Base-by-base conservation (phyloP, 2,888 invertebrate genomes). In the Pandemis cinnamomeana region DNA sequence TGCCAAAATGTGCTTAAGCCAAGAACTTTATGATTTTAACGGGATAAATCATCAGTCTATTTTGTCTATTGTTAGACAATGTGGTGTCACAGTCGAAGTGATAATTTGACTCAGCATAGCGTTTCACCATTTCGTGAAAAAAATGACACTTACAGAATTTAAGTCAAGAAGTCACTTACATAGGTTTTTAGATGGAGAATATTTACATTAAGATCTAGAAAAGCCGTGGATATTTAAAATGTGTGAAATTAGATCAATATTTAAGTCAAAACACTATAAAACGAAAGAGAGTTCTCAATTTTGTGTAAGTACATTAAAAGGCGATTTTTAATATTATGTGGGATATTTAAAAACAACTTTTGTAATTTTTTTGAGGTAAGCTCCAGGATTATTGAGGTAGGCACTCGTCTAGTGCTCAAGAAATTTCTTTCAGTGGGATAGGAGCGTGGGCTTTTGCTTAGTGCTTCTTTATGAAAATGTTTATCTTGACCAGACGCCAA, bases 401-500 rank as follows among this genome's bases (percentile, higher is more conserved):
- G 4, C 5, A 61, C 13, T 10, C 42, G 27, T 42, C n/a, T 41
- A 51, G 13, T 48, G n/a, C 51, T 70, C 60, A 64, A 73, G 61
- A 74, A 70, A 61, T 5, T 46, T 71, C 46, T n/a, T 67, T 55
- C 46, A 53, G 61, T 61, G 51, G 71, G 55, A 55, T 61, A 67
- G 64, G 61, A 41, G 48, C 63, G 76, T 60, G 76, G 76, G 73
- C 63, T 64, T 11, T 15, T 36, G 53, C 42, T 60, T 60, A 53
- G 70, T 67, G 48, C 69, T 62, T 73, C 63, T 27, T 66, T 67
- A 67, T 41, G 42, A 69, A 69, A 63, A 53, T 88, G 87, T 90
- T 89, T 89, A 85, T 87, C 82, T 91, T 91, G 91, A 89, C 79
- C 79, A 72, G 64, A 66, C 76, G 91, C 91, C 91, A 91, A 91